Conservation (phyloP, 2,797 vertebrate species). For the Falco columbarius region DNA sequence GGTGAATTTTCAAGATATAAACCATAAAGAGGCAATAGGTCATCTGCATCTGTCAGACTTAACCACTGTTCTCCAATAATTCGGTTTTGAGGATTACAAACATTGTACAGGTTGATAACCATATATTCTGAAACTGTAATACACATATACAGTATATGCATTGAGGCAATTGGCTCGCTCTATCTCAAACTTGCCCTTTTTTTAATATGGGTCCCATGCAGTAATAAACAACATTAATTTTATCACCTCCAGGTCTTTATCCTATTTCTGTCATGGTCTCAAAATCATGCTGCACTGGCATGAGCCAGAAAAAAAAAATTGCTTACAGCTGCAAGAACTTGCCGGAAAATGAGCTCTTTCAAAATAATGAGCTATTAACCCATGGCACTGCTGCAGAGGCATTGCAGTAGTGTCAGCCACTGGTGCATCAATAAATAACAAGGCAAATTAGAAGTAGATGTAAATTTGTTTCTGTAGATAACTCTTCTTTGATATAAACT, state of each 20-base stretch:
- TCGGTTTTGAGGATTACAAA: neutral
- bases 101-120: neutral
- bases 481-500: constrained; percentile 43
- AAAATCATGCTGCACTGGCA: constrained; percentile 39
- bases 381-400: constrained; percentile 39
- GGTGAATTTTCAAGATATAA: constrained; percentile 39
- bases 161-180: neutral
- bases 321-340: constrained; percentile 64
- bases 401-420: constrained; percentile 46
- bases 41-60: neutral
- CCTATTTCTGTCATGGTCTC: constrained; percentile 32
- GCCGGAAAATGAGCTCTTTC: constrained; percentile 54
- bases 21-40: neutral
- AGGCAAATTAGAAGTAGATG: constrained; percentile 21
- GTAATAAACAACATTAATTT: constrained; percentile 27
- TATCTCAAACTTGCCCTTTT: neutral
- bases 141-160: neutral
- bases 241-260: constrained; percentile 14
- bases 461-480: constrained; percentile 45
- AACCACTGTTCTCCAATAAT: neutral
- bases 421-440: constrained; percentile 47
- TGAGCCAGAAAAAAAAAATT: constrained; percentile 22
- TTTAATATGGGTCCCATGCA: neutral
- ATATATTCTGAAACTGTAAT: neutral
- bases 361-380: constrained; percentile 69